Conservation (phyloP, 2,888 invertebrate species). For the Diplazon laetatorius region DNA sequence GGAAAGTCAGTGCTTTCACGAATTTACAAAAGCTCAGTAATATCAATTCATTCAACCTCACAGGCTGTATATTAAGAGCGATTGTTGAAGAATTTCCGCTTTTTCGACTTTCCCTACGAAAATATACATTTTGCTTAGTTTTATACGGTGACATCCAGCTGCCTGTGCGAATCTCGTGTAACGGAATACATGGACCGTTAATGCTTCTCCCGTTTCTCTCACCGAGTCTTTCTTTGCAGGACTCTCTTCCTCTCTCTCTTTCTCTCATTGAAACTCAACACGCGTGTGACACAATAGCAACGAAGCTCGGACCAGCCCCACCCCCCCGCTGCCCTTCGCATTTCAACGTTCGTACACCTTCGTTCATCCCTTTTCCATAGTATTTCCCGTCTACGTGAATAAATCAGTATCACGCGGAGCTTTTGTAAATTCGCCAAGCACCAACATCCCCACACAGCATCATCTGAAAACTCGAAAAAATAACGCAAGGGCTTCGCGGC, state of each 20-base stretch:
- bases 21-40: too few species aligned
- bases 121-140: neutral
- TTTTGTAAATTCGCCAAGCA: conserved; percentile 48
- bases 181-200: neutral
- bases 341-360: conserved; percentile 13
- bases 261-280: conserved; percentile 13
- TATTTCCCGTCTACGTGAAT: conserved; percentile 31
- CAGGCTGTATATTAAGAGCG: neutral
- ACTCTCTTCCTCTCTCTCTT: too few species aligned
- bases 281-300: neutral
- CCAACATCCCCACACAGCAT: too few species aligned
- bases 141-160: neutral
- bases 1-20: too few species aligned
- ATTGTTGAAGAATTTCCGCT: neutral
- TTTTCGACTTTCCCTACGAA: neutral
- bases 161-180: neutral
- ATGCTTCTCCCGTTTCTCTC: neutral
- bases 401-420: conserved; percentile 44
- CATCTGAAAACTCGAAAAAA: conserved; percentile 2
- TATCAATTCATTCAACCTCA: too few species aligned
- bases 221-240: neutral
- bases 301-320: too few species aligned
- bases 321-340: too few species aligned
- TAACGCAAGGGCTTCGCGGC: conserved; percentile 39
- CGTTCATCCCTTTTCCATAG: neutral